Conservation (phyloP, 2,113 vertebrate genomes). For the Urocitellus parryii region DNA sequence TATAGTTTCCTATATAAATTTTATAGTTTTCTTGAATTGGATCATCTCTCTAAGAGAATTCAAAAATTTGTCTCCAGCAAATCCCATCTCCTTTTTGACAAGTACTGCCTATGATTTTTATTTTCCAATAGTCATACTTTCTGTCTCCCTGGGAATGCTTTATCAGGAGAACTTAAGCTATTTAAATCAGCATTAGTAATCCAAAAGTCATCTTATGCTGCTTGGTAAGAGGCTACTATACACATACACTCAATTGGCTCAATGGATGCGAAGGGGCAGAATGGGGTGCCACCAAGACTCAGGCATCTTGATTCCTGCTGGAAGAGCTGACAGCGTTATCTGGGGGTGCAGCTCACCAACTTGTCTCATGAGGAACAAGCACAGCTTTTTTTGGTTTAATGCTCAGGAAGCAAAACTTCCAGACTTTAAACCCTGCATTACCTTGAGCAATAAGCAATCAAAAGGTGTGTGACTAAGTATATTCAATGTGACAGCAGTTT, state of each 20-base stretch:
- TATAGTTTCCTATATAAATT: slow-evolving; percentile 14
- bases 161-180: slow-evolving; percentile 74
- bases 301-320: neutral
- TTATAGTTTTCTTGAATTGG: slow-evolving; percentile 44
- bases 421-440: neutral
- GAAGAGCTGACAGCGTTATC: slow-evolving; percentile 25
- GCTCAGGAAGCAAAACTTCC: neutral
- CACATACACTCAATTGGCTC: slow-evolving; percentile 28
- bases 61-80: slow-evolving; percentile 28
- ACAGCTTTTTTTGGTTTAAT: slow-evolving; percentile 27
- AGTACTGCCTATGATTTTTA: slow-evolving; percentile 42
- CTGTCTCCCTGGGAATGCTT: slow-evolving; percentile 24
- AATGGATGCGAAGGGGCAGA: neutral
- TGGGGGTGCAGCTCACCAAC: slow-evolving; percentile 21
- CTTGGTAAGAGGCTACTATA: slow-evolving; percentile 67
- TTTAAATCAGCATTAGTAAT: slow-evolving; percentile 80
- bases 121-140: slow-evolving; percentile 45
- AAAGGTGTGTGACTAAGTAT: neutral
- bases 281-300: slow-evolving; percentile 10
- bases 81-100: slow-evolving; percentile 56
- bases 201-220: slow-evolving; percentile 60
- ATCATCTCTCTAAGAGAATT: slow-evolving; percentile 65
- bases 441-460: neutral
- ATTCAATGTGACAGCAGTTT: neutral
- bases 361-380: neutral